Conservation (phyloP, 2,888 invertebrate species). For the Laspeyria flexula region DNA sequence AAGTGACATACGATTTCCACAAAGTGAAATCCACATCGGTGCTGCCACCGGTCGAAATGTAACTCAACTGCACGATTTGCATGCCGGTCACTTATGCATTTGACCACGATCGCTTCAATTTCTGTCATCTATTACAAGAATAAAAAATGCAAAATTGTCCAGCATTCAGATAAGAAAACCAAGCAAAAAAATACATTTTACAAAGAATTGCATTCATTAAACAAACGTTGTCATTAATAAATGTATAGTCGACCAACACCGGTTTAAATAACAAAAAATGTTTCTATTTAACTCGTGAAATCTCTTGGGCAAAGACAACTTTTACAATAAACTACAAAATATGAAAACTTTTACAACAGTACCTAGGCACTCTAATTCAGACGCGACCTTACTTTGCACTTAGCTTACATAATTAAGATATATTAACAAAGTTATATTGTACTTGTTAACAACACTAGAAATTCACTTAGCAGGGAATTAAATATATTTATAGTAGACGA, state of each 20-base stretch:
- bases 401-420: constrained; percentile 42
- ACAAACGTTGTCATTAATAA: background rate
- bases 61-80: too few relatives aligned
- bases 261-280: background rate
- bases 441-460: constrained; percentile 41
- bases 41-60: too few relatives aligned
- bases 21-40: too few relatives aligned
- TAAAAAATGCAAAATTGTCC: too few relatives aligned
- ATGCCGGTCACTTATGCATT: too few relatives aligned
- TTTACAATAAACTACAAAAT: constrained; percentile 27
- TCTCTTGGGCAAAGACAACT: constrained; percentile 17
- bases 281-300: background rate
- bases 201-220: too few relatives aligned
- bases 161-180: too few relatives aligned
- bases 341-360: constrained; percentile 35
- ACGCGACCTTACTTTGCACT: constrained; percentile 41
- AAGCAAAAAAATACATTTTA: too few relatives aligned
- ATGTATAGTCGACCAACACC: background rate
- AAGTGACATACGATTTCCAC: too few relatives aligned
- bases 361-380: constrained; percentile 22
- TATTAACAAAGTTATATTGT: constrained; percentile 45
- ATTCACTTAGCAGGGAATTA: constrained; percentile 48
- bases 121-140: too few relatives aligned
- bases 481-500: constrained; percentile 46
- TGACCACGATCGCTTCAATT: too few relatives aligned